Conservation (phyloP, 2,888 invertebrate species). For the Eupeodes latifasciatus region DNA sequence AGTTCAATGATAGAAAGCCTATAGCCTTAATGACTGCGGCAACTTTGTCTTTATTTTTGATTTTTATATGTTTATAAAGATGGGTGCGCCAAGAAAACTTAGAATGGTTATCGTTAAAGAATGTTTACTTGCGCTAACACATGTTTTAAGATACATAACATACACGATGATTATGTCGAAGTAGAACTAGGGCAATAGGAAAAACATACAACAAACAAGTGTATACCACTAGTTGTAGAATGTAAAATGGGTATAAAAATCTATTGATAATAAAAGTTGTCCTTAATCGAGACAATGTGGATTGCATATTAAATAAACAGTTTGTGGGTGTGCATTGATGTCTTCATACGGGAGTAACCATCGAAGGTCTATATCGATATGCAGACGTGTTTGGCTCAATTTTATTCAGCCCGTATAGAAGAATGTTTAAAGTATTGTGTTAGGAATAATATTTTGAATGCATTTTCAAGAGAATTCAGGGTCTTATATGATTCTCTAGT, state of each 20-base stretch:
- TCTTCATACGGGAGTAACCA: background rate
- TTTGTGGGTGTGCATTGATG: background rate
- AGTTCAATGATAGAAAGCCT: conserved; percentile 25
- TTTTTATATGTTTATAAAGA: background rate
- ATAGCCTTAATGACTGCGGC: background rate
- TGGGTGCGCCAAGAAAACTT: background rate
- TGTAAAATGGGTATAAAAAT: too few relatives aligned
- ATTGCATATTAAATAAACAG: background rate
- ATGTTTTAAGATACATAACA: background rate
- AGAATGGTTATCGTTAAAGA: conserved; percentile 5
- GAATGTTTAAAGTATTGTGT: too few relatives aligned
- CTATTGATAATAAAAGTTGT: conserved; percentile 12
- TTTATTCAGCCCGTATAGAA: too few relatives aligned
- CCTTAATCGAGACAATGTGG: conserved; percentile 6
- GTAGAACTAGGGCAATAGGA: conserved; percentile 26
- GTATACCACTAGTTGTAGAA: background rate
- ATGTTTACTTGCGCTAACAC: background rate
- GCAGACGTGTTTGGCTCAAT: too few relatives aligned
- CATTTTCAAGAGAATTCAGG: too few relatives aligned
- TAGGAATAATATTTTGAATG: too few relatives aligned
- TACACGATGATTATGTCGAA: background rate
- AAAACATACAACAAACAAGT: background rate
- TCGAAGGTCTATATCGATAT: background rate
- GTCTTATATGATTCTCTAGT: too few relatives aligned
- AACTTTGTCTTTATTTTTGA: conserved; percentile 1